These are phyloP conservation scores for Amphiduros pacificus DNA, from an alignment of 2,888 invertebrate genomes.

Conservation along the genomic window DNA sequence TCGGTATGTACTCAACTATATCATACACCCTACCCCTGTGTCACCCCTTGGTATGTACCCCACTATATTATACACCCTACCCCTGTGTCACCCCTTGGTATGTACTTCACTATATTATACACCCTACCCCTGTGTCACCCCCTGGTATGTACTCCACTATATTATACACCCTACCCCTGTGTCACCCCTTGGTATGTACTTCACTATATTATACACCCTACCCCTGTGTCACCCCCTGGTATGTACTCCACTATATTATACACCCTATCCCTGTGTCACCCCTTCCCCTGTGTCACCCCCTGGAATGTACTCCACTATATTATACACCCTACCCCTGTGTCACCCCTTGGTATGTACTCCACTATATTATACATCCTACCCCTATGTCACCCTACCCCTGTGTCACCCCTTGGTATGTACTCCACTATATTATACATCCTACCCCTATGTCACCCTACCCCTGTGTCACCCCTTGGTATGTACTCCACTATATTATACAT, in stretches of 20 bases:
- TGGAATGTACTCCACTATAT: neutral
- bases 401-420: slow-evolving; percentile 79
- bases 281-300: neutral
- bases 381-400: slow-evolving; percentile 64
- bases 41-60: too few species aligned
- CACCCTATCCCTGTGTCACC: neutral
- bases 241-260: neutral
- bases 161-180: too few species aligned
- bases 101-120: too few species aligned
- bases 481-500: neutral
- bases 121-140: too few species aligned
- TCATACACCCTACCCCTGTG: too few species aligned
- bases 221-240: neutral
- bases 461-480: neutral
- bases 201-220: too few species aligned
- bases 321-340: neutral
- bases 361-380: slow-evolving; percentile 71
- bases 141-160: too few species aligned
- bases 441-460: neutral
- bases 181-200: too few species aligned
- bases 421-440: neutral
- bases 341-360: neutral
- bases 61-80: too few species aligned
- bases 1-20: too few species aligned
- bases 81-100: too few species aligned